A percentile compares a stretch with the other conserved stretches of the same genome.
These are phyloP conservation scores for Batillaria attramentaria DNA, from an alignment of 1,140 invertebrate genomes.

Conservation along the genomic window DNA sequence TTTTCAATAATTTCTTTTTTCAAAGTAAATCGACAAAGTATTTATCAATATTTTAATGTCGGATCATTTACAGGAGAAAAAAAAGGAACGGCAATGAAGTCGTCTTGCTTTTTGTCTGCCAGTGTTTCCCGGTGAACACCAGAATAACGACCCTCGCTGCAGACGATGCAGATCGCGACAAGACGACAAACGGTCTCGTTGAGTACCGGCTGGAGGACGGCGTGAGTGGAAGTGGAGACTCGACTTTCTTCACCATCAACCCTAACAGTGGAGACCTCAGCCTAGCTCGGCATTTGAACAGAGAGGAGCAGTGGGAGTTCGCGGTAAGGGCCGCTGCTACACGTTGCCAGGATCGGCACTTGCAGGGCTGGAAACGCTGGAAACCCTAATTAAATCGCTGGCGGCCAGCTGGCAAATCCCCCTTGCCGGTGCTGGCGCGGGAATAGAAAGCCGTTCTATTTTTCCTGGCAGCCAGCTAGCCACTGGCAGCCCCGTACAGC, in stretches of 20 bases:
- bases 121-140: slow-evolving; percentile 22
- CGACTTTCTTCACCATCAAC: slow-evolving; percentile 19
- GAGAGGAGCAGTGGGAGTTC: not conserved
- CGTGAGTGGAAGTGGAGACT: slow-evolving; percentile 3
- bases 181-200: slow-evolving; percentile 38
- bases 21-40: not conserved
- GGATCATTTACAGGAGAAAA: not conserved
- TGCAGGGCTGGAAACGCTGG: too few species aligned
- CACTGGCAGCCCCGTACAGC: too few species aligned
- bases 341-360: too few species aligned
- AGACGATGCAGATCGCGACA: slow-evolving; percentile 38
- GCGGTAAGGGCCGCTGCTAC: slow-evolving; percentile 19
- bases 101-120: not conserved
- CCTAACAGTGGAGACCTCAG: slow-evolving; percentile 18
- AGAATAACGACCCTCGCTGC: slow-evolving; percentile 30
- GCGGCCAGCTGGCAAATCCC: too few species aligned
- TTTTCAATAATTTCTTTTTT: not conserved
- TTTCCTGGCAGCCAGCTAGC: too few species aligned
- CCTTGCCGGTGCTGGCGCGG: too few species aligned
- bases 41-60: not conserved
- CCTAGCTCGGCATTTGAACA: not conserved
- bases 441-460: too few species aligned
- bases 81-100: not conserved
- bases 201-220: slow-evolving; percentile 27
- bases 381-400: too few species aligned